phyloP scores from a whole-genome alignment of 2,797 vertebrate genomes.

The Telmatherina bonti region DNA sequence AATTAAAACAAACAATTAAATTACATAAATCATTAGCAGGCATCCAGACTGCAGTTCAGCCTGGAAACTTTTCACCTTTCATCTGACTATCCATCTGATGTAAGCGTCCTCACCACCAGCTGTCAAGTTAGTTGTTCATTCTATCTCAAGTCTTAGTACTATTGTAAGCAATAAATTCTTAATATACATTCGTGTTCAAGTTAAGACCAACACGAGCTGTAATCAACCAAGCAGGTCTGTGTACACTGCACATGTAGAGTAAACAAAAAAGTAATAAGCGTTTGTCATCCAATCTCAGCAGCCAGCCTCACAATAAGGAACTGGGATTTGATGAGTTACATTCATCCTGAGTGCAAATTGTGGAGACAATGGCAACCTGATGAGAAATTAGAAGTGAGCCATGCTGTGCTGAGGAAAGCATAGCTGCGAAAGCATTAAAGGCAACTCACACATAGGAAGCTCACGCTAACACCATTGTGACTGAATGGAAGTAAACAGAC shows the following conservation, averaged over 20 bases:
- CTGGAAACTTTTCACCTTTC: not conserved
- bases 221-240: slow-evolving; percentile 25
- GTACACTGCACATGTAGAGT: slow-evolving; percentile 22
- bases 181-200: slow-evolving; percentile 3
- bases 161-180: slow-evolving; percentile 14
- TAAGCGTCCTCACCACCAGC: slow-evolving; percentile 2
- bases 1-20: too few species aligned
- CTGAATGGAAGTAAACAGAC: slow-evolving; percentile 27
- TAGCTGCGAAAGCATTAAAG: slow-evolving; percentile 53
- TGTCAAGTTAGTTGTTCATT: not conserved
- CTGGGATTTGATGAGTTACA: slow-evolving; percentile 60
- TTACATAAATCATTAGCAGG: not conserved
- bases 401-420: slow-evolving; percentile 42
- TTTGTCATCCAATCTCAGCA: slow-evolving; percentile 22
- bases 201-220: slow-evolving; percentile 30
- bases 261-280: slow-evolving; percentile 52
- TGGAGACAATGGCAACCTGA: slow-evolving; percentile 63
- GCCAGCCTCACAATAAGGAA: slow-evolving; percentile 25
- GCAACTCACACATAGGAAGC: slow-evolving; percentile 20
- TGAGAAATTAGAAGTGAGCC: slow-evolving; percentile 58
- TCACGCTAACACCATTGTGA: slow-evolving; percentile 27
- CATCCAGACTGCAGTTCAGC: not conserved
- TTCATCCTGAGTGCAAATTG: slow-evolving; percentile 63
- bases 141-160: slow-evolving; percentile 18
- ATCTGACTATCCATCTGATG: slow-evolving; percentile 21